phyloP scores from a whole-genome alignment of 1,140 invertebrate species.

The Drosophila elegans region DNA sequence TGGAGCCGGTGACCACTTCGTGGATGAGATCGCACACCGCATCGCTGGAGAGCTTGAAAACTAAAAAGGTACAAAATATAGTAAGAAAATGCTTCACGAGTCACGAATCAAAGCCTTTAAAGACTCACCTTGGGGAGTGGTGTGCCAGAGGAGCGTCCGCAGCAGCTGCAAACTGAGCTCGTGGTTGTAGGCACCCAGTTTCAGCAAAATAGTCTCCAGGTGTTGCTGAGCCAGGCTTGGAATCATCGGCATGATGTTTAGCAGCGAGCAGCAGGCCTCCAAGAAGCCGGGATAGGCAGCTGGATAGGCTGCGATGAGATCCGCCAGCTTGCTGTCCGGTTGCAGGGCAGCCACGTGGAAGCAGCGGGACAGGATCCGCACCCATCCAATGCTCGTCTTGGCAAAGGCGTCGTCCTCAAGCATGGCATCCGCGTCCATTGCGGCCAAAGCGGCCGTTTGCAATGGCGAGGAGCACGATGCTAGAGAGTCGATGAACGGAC shows the following conservation, averaged over 20 bases:
- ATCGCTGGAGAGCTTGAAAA: constrained; percentile 85
- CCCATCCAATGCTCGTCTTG: constrained; percentile 83
- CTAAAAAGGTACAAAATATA: constrained; percentile 25
- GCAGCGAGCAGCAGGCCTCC: constrained; percentile 90
- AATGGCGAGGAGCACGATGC: constrained; percentile 38
- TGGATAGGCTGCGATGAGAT: constrained; percentile 87
- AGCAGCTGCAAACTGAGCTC: constrained; percentile 87
- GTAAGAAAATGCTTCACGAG: not conserved
- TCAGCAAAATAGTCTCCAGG: constrained; percentile 88
- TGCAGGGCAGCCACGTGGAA: constrained; percentile 76
- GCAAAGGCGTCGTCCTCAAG: constrained; percentile 81
- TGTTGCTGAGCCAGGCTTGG: constrained; percentile 87
- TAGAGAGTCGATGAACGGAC: constrained; percentile 51
- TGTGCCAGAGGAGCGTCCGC: constrained; percentile 87
- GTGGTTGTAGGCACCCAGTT: constrained; percentile 87
- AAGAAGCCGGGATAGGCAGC: constrained; percentile 89
- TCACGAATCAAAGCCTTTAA: no score
- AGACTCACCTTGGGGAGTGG: constrained; percentile 76
- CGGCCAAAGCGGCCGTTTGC: constrained; percentile 20
- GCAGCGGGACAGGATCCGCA: constrained; percentile 77
- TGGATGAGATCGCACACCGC: constrained; percentile 92
- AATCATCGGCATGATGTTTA: constrained; percentile 89
- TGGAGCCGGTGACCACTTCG: constrained; percentile 89
- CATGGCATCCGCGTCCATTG: constrained; percentile 60
- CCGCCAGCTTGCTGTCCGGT: constrained; percentile 84